Conservation (phyloP, 2,113 vertebrate species). For the Todiramphus chloris region DNA sequence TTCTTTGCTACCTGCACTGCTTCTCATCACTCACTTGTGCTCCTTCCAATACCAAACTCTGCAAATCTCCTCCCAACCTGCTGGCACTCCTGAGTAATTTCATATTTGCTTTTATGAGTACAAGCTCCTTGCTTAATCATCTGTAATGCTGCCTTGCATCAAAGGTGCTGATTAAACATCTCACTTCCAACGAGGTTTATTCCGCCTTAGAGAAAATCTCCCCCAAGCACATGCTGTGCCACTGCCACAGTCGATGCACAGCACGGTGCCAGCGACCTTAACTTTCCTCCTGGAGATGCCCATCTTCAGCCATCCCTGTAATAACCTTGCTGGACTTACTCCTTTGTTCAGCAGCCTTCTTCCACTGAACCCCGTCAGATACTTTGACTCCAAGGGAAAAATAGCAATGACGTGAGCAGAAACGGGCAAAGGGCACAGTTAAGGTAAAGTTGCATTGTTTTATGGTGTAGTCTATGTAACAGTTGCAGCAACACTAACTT, state of each 20-base stretch:
- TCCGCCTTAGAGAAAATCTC: neutral
- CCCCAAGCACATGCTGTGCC: neutral
- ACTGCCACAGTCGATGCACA: neutral
- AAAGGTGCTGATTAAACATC: constrained; percentile 28
- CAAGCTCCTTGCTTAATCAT: neutral
- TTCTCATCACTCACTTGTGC: neutral
- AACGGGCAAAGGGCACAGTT: neutral
- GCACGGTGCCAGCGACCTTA: fast-evolving
- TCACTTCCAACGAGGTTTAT: neutral
- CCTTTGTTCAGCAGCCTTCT: neutral
- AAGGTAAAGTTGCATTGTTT: neutral
- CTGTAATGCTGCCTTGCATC: neutral
- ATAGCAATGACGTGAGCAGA: fast-evolving
- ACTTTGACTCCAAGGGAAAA: neutral
- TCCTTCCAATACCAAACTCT: neutral
- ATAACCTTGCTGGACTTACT: neutral
- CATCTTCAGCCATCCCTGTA: neutral
- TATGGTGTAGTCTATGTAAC: fast-evolving
- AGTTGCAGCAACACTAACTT: neutral
- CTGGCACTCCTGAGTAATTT: neutral
- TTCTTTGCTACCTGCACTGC: neutral
- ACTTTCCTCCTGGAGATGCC: neutral
- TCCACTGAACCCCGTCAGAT: neutral
- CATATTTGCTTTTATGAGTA: neutral
- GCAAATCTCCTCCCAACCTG: neutral